phyloP scores from a whole-genome alignment of 1,140 invertebrate genomes.

The Teleogryllus occipitalis region DNA sequence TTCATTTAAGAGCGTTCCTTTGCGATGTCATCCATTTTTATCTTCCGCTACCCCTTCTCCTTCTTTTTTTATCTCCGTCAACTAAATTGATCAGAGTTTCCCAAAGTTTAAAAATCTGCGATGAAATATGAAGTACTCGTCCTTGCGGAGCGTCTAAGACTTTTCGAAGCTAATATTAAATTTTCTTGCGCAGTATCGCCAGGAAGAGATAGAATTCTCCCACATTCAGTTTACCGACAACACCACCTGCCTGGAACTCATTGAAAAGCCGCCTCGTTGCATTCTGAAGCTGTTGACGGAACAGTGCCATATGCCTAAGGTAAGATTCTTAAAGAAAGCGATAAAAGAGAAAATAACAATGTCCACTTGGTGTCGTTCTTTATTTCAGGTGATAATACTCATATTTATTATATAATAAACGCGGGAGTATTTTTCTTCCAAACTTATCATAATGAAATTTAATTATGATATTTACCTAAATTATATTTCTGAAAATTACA shows the following conservation, averaged over 20 bases:
- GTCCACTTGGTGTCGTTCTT: background rate
- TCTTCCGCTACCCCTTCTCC: too few species aligned
- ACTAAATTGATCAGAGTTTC: background rate
- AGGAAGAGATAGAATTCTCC: conserved; percentile 80
- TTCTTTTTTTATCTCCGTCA: background rate
- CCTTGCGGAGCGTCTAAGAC: background rate
- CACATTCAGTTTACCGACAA: conserved; percentile 90
- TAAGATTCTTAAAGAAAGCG: conserved; percentile 26
- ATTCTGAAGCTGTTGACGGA: conserved; percentile 80
- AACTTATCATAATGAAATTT: background rate
- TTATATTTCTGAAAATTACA: too few species aligned
- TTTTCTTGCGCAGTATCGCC: conserved; percentile 54
- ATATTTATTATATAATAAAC: background rate
- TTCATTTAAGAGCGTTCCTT: too few species aligned
- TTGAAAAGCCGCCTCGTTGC: conserved; percentile 85
- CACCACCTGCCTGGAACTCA: conserved; percentile 74
- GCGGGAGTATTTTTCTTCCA: background rate
- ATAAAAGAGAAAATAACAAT: background rate
- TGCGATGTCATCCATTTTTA: too few species aligned
- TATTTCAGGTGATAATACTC: too few species aligned
- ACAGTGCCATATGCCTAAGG: conserved; percentile 87
- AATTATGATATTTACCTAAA: too few species aligned
- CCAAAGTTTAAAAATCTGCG: background rate
- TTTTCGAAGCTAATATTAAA: too few species aligned
- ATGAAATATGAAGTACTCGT: background rate